Evolutionary conservation across 2,888 invertebrate genomes (phyloP).

Genomic region (Tethea ocularis): DNA sequence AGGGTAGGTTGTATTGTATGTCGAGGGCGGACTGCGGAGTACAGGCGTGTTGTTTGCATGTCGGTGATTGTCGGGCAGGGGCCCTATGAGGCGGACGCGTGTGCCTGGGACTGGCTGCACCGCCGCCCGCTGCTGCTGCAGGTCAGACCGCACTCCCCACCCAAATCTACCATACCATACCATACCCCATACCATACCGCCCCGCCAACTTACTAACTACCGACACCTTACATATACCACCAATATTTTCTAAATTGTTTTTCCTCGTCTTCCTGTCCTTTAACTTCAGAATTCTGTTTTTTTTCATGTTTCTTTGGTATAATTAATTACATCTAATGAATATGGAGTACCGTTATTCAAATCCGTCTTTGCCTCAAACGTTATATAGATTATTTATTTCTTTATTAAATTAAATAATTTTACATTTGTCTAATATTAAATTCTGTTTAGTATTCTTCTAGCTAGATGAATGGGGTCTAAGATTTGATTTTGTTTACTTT

Average conservation of each 20-base stretch:
- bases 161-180: constrained; percentile 12
- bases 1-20: too few species aligned
- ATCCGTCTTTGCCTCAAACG: too few species aligned
- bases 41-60: constrained; percentile 79
- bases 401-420: too few species aligned
- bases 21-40: constrained; percentile 43
- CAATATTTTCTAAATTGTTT: not conserved
- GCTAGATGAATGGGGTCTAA: not conserved
- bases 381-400: too few species aligned
- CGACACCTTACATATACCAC: not conserved
- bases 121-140: constrained; percentile 92
- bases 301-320: constrained; percentile 14
- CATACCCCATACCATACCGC: constrained; percentile 10
- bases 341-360: too few species aligned
- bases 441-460: not conserved
- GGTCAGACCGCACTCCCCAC: constrained; percentile 84
- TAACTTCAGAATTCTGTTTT: constrained; percentile 15
- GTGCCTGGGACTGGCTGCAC: constrained; percentile 79
- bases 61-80: constrained; percentile 78
- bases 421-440: not conserved
- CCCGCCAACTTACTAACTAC: not conserved
- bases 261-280: constrained; percentile 17
- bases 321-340: too few species aligned
- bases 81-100: constrained; percentile 74
- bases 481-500: not conserved